A percentile compares a stretch with the other conserved stretches of the same genome.
Evolutionary conservation across 1,140 invertebrate species (phyloP).

Genomic region (Euschistus heros): DNA sequence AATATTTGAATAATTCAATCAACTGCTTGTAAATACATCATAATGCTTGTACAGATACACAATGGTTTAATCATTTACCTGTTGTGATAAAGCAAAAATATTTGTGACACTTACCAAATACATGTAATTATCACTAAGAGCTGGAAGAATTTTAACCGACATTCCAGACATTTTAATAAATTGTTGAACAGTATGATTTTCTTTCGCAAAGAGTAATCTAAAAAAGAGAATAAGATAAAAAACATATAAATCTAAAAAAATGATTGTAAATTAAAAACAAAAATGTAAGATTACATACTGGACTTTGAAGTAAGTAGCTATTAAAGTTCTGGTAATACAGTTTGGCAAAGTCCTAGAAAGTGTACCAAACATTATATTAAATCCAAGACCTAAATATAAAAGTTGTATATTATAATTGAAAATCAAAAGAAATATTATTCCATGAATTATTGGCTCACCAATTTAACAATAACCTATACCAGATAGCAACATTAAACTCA

Average conservation of each 20-base stretch:
- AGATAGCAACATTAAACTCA: too few relatives aligned
- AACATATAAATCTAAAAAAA: background rate
- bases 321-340: background rate
- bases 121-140: constrained; percentile 93
- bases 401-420: too few relatives aligned
- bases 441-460: too few relatives aligned
- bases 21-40: too few relatives aligned
- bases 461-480: too few relatives aligned
- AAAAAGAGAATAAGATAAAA: background rate
- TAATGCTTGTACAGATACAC: too few relatives aligned
- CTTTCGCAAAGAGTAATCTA: background rate
- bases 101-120: constrained; percentile 57
- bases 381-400: too few relatives aligned
- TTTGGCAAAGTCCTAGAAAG: constrained; percentile 1
- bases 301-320: background rate
- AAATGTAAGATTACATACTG: background rate
- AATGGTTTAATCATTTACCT: too few relatives aligned
- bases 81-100: too few relatives aligned
- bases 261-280: background rate
- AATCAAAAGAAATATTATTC: too few relatives aligned
- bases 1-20: too few relatives aligned
- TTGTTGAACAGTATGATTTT: background rate
- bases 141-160: constrained; percentile 60
- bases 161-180: constrained; percentile 36
- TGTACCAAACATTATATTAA: background rate